Conservation (phyloP, 2,888 invertebrate genomes). For the Campoplex capitator region DNA sequence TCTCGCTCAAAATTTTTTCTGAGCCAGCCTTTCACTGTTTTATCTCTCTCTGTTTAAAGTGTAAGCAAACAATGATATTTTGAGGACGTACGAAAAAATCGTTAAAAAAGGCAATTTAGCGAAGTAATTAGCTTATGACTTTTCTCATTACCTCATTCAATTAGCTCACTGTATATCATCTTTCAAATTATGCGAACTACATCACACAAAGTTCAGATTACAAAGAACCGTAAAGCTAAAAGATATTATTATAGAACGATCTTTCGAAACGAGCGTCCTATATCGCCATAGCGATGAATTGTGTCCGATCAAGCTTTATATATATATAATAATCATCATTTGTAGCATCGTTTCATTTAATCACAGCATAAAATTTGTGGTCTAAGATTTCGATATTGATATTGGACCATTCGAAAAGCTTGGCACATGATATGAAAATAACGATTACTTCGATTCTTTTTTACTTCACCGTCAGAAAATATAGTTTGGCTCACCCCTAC, state of each 20-base stretch:
- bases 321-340: neutral
- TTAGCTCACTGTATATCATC: neutral
- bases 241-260: neutral
- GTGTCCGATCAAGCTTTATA: neutral
- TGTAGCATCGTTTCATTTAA: neutral
- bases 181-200: neutral
- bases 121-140: neutral
- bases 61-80: neutral
- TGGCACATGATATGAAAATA: neutral
- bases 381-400: neutral
- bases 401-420: neutral
- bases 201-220: neutral
- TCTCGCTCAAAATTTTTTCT: neutral
- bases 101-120: constrained; percentile 11
- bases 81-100: neutral
- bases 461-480: neutral
- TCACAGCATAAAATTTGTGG: neutral
- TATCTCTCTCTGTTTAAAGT: neutral
- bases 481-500: neutral
- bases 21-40: neutral
- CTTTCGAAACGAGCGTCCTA: neutral
- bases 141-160: neutral
- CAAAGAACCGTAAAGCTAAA: neutral
- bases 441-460: neutral
- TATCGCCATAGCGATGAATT: neutral